Percentiles rank a stretch among this genome's conserved stretches.
Conservation (phyloP, 2,888 invertebrate species). For the Standfussiana lucernea region DNA sequence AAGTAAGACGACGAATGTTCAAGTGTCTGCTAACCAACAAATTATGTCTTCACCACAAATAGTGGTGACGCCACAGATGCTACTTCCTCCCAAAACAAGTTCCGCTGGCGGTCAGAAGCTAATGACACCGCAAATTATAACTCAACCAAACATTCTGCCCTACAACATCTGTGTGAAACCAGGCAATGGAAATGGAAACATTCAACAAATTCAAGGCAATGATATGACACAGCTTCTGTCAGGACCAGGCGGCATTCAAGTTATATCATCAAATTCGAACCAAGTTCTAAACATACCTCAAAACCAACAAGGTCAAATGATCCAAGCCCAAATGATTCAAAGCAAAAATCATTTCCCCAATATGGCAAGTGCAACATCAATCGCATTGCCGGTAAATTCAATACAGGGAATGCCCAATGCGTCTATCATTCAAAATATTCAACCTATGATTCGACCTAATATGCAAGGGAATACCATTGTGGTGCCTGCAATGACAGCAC, state of each 20-base stretch:
- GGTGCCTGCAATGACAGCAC: conserved; percentile 87
- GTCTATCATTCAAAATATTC: conserved; percentile 88
- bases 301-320: conserved; percentile 82
- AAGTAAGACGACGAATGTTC: conserved; percentile 86
- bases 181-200: conserved; percentile 82
- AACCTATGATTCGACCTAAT: conserved; percentile 88
- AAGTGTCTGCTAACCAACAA: conserved; percentile 87
- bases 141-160: conserved; percentile 86
- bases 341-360: conserved; percentile 89
- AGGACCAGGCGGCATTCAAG: conserved; percentile 88
- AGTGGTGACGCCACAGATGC: conserved; percentile 89
- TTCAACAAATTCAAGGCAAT: conserved; percentile 87
- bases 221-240: conserved; percentile 88
- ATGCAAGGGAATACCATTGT: conserved; percentile 88
- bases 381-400: conserved; percentile 87
- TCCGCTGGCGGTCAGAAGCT: conserved; percentile 84
- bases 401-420: conserved; percentile 87
- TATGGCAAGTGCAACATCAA: conserved; percentile 89
- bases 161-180: conserved; percentile 89
- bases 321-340: conserved; percentile 81
- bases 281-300: conserved; percentile 88
- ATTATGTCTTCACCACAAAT: conserved; percentile 88
- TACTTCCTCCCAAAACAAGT: conserved; percentile 87
- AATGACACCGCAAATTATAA: conserved; percentile 85
- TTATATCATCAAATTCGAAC: conserved; percentile 89